phyloP scores from a whole-genome alignment of 2,888 invertebrate species.

The Cephus spinipes region DNA sequence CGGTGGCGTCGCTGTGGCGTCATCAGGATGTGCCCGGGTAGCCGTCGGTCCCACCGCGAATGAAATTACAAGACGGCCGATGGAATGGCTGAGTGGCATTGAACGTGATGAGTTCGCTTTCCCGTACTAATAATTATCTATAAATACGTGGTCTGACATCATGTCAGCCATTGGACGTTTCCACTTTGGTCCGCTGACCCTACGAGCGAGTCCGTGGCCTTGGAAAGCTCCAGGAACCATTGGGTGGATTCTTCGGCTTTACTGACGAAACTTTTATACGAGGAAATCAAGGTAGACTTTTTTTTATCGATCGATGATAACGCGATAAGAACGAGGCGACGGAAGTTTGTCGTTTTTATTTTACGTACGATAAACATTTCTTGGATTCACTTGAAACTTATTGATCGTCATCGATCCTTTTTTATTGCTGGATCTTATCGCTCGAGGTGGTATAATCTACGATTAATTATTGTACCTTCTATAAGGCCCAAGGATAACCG shows the following conservation, averaged over 20 bases:
- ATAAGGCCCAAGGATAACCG: conserved; percentile 32
- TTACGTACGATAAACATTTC: background rate
- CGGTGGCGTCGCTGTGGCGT: conserved; percentile 32
- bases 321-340: no score
- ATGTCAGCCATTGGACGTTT: background rate
- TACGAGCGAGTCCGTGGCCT: background rate
- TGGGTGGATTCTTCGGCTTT: no score
- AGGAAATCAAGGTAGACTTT: no score
- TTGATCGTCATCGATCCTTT: background rate
- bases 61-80: conserved; percentile 47
- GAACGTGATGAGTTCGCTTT: conserved; percentile 28
- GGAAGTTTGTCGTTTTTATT: background rate
- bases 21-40: conserved; percentile 31
- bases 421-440: conserved; percentile 1
- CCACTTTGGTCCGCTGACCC: conserved; percentile 2
- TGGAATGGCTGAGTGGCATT: conserved; percentile 30
- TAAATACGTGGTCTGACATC: conserved; percentile 4
- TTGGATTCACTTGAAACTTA: background rate
- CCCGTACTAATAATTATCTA: conserved; percentile 46
- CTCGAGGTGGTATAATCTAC: conserved; percentile 11
- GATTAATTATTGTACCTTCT: conserved; percentile 16
- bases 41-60: conserved; percentile 39
- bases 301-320: no score
- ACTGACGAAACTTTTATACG: no score
- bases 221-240: background rate